Evolutionary conservation across 2,113 vertebrate species (phyloP).

Genomic region (Boleophthalmus pectinirostris): DNA sequence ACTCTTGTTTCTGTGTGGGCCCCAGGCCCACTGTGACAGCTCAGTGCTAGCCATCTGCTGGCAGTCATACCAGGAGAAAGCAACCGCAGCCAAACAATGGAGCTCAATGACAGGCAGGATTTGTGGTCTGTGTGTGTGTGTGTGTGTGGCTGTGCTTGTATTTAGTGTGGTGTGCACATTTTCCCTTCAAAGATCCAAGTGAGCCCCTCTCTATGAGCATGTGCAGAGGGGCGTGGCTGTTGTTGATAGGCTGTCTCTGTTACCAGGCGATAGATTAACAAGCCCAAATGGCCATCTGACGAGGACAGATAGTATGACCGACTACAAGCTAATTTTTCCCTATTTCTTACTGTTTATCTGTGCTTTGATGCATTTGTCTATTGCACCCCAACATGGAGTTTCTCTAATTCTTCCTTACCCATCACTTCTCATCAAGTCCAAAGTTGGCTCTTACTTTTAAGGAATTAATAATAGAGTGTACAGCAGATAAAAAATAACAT

Average conservation of each 20-base stretch:
- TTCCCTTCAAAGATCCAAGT: constrained; percentile 70
- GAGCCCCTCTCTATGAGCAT: constrained; percentile 71
- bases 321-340: constrained; percentile 35
- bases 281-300: constrained; percentile 74
- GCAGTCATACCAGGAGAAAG: constrained; percentile 80
- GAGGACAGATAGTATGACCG: constrained; percentile 64
- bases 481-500: not conserved
- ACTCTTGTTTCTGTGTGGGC: constrained; percentile 67
- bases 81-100: constrained; percentile 79
- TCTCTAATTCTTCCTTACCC: constrained; percentile 23
- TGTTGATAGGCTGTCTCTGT: constrained; percentile 79
- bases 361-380: not conserved
- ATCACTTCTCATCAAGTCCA: constrained; percentile 5
- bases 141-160: constrained; percentile 31
- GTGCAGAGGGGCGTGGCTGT: constrained; percentile 73
- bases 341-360: not conserved
- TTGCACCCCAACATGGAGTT: not conserved
- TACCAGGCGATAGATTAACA: constrained; percentile 78
- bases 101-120: constrained; percentile 80
- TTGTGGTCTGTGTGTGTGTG: constrained; percentile 59
- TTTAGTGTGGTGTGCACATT: constrained; percentile 40
- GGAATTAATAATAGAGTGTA: not conserved
- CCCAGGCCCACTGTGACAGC: constrained; percentile 74
- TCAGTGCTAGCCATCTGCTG: constrained; percentile 81
- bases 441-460: constrained; percentile 1